Conservation (phyloP, 2,113 vertebrate species). For the Spermophilus dauricus region DNA sequence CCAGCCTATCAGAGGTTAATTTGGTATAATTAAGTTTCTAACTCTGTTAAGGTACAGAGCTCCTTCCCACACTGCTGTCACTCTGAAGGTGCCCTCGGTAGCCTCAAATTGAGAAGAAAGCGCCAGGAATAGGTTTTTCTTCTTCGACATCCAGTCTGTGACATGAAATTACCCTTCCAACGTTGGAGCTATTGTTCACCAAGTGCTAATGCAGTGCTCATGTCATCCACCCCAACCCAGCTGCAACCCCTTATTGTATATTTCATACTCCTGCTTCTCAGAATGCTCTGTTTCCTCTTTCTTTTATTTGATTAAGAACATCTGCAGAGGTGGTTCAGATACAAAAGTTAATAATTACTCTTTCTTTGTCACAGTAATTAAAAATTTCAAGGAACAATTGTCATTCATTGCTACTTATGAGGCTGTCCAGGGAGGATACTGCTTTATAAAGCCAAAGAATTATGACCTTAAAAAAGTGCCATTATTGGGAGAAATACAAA, state of each 20-base stretch:
- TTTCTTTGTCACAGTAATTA: conserved; percentile 73
- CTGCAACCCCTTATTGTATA: conserved; percentile 3
- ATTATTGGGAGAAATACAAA: conserved; percentile 54
- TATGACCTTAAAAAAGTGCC: conserved; percentile 48
- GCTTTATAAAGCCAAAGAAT: conserved; percentile 64
- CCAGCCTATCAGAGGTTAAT: not conserved
- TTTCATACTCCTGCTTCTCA: conserved; percentile 50
- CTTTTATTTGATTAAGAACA: conserved; percentile 81
- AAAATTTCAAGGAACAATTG: conserved; percentile 78
- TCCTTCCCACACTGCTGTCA: not conserved
- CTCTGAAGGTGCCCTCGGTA: not conserved
- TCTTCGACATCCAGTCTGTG: not conserved
- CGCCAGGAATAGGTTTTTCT: conserved; percentile 61
- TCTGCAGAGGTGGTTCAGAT: conserved; percentile 67
- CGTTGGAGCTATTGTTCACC: conserved; percentile 63
- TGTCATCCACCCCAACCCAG: conserved; percentile 42
- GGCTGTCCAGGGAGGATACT: conserved; percentile 53
- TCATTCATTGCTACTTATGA: conserved; percentile 62
- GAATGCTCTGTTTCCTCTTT: conserved; percentile 32
- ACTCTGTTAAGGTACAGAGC: not conserved
- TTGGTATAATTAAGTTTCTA: not conserved
- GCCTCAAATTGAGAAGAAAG: conserved; percentile 36
- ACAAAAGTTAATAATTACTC: conserved; percentile 81
- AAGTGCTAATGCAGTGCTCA: not conserved
- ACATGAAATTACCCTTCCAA: conserved; percentile 60